Evolutionary conservation across 2,797 vertebrate genomes (phyloP), one percentile per base, ranked within the genome.

Genomic region (Sebastes oblongus): DNA sequence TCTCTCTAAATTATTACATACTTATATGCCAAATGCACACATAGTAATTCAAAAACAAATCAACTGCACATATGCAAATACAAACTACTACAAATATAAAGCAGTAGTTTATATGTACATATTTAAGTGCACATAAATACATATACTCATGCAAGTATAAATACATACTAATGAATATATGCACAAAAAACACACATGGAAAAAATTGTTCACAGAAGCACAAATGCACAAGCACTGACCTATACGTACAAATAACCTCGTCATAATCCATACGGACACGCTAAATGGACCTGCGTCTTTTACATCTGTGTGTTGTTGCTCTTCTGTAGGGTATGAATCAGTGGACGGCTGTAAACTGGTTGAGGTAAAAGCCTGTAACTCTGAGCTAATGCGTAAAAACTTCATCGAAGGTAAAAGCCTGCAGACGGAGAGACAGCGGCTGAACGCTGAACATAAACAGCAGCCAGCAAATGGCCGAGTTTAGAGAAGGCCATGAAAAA

Each of bases 351-450:
- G 79, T 91, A 83, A 83, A 86, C 65, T 27, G 71, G 80, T 75
- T 68, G 73, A 85, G 75, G 88, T 87, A 88, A 88, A 88, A 90
- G 82, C 71, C 72, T 77, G 81, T 84, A 82, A 91, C 70, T 81
- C 11, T 4, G 62, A 36, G 60, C 74, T 80, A 84, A 83, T 12
- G n/a, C 72, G 84, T 93, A 80, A 89, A 92, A 89, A 86, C 81
- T 72, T 81, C 52, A 88, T 88, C 72, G 77, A 68, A 78, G 52
- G 62, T 89, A 66, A 88, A 85, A 69, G 68, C 84, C 81, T 79
- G 77, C 70, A 77, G 65, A 65, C 55, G 55, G 61, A 78, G 77
- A 80, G 71, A 69, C 61, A 16, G 71, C 27, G 54, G 72, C 75
- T 85, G 81, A 89, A 88, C 83, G 86, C 78, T 81, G 65, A 81